Conservation (phyloP, 1,140 invertebrate species). For the Brachystomella parvula region DNA sequence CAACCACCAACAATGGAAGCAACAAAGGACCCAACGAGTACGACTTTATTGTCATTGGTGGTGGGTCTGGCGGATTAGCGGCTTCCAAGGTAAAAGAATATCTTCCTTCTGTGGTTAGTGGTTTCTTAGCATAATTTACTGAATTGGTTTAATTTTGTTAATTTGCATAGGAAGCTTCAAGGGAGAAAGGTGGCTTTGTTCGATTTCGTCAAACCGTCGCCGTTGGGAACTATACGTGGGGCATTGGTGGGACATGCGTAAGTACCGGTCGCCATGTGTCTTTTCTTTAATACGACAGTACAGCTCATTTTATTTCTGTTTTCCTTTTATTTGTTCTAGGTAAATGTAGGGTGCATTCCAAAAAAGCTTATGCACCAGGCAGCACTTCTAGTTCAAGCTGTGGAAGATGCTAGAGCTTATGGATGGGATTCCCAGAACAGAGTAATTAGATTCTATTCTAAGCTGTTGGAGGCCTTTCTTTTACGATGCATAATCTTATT, state of each 20-base stretch:
- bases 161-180: slow-evolving; percentile 43
- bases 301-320: neutral
- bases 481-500: slow-evolving; percentile 19
- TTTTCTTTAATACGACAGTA: too few species aligned
- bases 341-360: slow-evolving; percentile 61
- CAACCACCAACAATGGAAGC: neutral
- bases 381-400: slow-evolving; percentile 34
- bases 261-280: too few species aligned
- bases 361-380: slow-evolving; percentile 61
- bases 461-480: neutral
- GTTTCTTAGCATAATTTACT: too few species aligned
- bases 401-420: slow-evolving; percentile 46
- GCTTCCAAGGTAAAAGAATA: slow-evolving; percentile 49
- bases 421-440: slow-evolving; percentile 48
- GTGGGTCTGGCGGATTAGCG: slow-evolving; percentile 57
- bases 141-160: neutral
- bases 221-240: slow-evolving; percentile 49
- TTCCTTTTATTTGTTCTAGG: slow-evolving; percentile 28
- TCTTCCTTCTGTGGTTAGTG: neutral
- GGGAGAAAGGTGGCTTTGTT: slow-evolving; percentile 56
- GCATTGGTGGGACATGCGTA: slow-evolving; percentile 56
- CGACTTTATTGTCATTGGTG: slow-evolving; percentile 58
- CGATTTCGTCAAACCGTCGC: slow-evolving; percentile 56
- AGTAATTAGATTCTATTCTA: slow-evolving; percentile 2
- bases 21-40: slow-evolving; percentile 47